Base-by-base conservation (phyloP, 35 echinoderm and acorn worm species). In the Hemicentrotus pulcherrimus region DNA sequence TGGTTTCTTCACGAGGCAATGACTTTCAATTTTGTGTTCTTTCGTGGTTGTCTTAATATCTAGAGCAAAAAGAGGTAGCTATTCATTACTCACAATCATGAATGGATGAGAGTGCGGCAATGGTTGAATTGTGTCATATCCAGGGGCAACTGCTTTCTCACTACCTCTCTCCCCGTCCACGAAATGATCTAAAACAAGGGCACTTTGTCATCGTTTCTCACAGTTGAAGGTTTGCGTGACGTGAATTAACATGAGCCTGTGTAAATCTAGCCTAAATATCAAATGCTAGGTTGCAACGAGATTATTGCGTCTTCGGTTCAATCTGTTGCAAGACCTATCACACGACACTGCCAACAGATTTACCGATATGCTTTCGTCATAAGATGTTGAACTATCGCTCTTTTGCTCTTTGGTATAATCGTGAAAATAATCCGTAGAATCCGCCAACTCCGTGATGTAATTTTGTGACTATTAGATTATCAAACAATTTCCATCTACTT, bases 191-290 rank as follows among this genome's bases (percentile, higher is more conserved):
- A 78, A 78, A 78, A 2, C 22, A 78, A 28, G 65, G 6, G 65
- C 65, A 78, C n/a, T 78, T 78, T 78, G 65, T 78, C 65, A 78
- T n/a, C 65, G 19, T n/a, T 78, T 78, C 65, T 78, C 65, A 78
- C 6, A 78, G 65, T 78, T 78, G 19, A 28, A 1, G 65, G 28
- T 15, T 78, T 78, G 65, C 28, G 65, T n/a, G 65, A 78, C 22
- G 65, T 78, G 65, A 22, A 22, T 28, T 8, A 7, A 6, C 19
- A n/a, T 2, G 65, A 78, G n/a, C 19, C n/a, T 28, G 24, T 78
- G 19, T 78, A 78, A 78, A n/a, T 14, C 50, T 55, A 55, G 50
- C 10, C 50, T 55, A 55, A 10, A 55, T 10, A 11, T 28, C 2
- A 78, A 78, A n/a, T 2, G 65, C 18, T 78, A n/a, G 19, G 28